Conservation (phyloP, 1,140 invertebrate genomes). For the Stegodyphus dumicola region DNA sequence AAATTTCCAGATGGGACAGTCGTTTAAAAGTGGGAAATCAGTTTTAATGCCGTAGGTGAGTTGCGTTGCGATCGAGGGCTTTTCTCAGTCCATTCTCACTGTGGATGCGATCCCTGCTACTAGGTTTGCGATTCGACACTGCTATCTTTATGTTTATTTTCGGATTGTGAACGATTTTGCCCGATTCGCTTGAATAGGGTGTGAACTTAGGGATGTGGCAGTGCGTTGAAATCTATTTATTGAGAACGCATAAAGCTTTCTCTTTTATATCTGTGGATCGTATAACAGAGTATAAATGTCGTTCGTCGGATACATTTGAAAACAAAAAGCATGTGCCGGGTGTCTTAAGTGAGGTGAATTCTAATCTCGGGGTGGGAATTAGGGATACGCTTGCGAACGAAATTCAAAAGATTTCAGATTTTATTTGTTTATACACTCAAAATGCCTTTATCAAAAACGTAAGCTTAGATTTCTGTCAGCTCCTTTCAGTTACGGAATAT, state of each 20-base stretch:
- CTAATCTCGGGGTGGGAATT: too few relatives aligned
- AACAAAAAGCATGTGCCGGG: too few relatives aligned
- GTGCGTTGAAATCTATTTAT: background rate
- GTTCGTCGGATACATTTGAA: too few relatives aligned
- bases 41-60: background rate
- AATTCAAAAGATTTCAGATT: too few relatives aligned
- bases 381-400: too few relatives aligned
- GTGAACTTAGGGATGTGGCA: background rate
- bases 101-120: background rate
- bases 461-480: too few relatives aligned
- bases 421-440: too few relatives aligned
- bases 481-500: too few relatives aligned
- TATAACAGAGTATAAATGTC: background rate
- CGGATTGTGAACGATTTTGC: constrained; percentile 10
- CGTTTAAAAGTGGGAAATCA: too few relatives aligned
- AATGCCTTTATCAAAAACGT: too few relatives aligned
- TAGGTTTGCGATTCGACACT: background rate
- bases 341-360: too few relatives aligned
- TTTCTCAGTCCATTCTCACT: background rate
- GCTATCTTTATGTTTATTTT: constrained; percentile 1
- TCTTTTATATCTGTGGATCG: background rate
- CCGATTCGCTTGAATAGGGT: background rate
- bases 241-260: background rate
- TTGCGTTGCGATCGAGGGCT: background rate
- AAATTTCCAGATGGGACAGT: too few relatives aligned